A percentile compares a stretch with the other conserved stretches of the same genome.
Conservation (phyloP, 2,888 invertebrate genomes). For the Drosophila diplacantha region DNA sequence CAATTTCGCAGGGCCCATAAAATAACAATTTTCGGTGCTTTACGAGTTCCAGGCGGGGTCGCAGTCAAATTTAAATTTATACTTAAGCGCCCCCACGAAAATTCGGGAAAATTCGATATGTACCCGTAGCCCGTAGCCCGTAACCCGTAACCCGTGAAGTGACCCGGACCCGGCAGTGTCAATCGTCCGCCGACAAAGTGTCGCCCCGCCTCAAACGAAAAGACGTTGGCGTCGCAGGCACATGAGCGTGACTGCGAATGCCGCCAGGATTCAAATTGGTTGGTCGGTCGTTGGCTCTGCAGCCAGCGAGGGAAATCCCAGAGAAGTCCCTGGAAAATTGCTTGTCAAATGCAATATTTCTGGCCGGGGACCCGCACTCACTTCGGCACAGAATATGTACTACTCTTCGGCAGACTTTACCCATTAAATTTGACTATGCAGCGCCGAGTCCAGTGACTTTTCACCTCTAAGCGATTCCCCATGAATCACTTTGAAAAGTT, state of each 20-base stretch:
- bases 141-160: conserved; percentile 9
- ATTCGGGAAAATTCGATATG: conserved; percentile 20
- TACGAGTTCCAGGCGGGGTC: conserved; percentile 21
- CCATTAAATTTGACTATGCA: conserved; percentile 20
- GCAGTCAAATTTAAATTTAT: conserved; percentile 42
- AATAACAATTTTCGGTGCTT: conserved; percentile 33
- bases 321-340: conserved; percentile 20
- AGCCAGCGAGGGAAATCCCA: conserved; percentile 11
- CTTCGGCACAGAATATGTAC: conserved; percentile 4
- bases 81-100: neutral
- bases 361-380: neutral
- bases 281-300: conserved; percentile 35
- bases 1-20: conserved; percentile 40
- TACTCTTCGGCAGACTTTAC: conserved; percentile 22
- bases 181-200: conserved; percentile 8
- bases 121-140: conserved; percentile 2
- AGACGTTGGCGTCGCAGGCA: conserved; percentile 17
- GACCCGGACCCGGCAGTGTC: conserved; percentile 24
- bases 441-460: conserved; percentile 49
- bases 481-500: conserved; percentile 15
- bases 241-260: conserved; percentile 28
- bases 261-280: conserved; percentile 12
- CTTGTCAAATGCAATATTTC: conserved; percentile 28
- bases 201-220: conserved; percentile 16
- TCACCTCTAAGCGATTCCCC: conserved; percentile 11